phyloP scores from a whole-genome alignment of 2,888 invertebrate genomes.

The Piscicola geometra region DNA sequence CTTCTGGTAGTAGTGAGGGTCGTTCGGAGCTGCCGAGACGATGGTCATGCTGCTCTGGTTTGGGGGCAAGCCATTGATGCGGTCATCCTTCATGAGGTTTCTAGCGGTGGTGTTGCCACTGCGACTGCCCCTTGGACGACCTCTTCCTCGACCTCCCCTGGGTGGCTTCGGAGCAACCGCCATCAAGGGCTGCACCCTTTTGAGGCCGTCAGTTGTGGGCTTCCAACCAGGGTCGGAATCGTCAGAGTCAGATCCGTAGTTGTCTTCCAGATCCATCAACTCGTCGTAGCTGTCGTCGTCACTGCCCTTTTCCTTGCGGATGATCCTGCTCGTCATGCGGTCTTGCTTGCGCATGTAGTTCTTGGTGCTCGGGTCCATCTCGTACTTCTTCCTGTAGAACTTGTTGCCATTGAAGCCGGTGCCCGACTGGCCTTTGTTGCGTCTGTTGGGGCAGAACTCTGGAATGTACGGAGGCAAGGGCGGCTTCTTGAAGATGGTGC shows the following conservation, averaged over 20 bases:
- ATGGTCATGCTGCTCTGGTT: conserved; percentile 3
- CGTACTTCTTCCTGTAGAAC: conserved; percentile 8
- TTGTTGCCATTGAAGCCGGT: conserved; percentile 7
- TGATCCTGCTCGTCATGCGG: conserved; percentile 2
- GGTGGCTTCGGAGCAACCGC: background rate
- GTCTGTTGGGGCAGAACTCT: conserved; percentile 47
- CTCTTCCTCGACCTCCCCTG: conserved; percentile 23
- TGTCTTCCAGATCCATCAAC: conserved; percentile 7
- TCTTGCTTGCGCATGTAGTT: conserved; percentile 9
- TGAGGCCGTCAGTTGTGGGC: conserved; percentile 20
- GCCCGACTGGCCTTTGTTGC: conserved; percentile 14
- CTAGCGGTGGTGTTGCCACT: background rate
- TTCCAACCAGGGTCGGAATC: conserved; percentile 36
- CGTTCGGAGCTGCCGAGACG: conserved; percentile 7
- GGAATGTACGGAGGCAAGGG: conserved; percentile 52
- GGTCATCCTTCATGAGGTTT: conserved; percentile 20
- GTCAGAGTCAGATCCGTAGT: conserved; percentile 29
- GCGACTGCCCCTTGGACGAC: conserved; percentile 29
- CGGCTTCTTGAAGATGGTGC: conserved; percentile 48
- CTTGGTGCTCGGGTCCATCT: background rate
- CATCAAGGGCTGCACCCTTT: conserved; percentile 12
- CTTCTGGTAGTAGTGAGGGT: conserved; percentile 53
- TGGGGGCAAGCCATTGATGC: background rate
- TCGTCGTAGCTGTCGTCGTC: conserved; percentile 36
- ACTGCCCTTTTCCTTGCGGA: conserved; percentile 28